Evolutionary conservation across 2,888 invertebrate genomes (phyloP), one percentile per base, ranked within the genome.

Genomic region (Andrena flavipes): DNA sequence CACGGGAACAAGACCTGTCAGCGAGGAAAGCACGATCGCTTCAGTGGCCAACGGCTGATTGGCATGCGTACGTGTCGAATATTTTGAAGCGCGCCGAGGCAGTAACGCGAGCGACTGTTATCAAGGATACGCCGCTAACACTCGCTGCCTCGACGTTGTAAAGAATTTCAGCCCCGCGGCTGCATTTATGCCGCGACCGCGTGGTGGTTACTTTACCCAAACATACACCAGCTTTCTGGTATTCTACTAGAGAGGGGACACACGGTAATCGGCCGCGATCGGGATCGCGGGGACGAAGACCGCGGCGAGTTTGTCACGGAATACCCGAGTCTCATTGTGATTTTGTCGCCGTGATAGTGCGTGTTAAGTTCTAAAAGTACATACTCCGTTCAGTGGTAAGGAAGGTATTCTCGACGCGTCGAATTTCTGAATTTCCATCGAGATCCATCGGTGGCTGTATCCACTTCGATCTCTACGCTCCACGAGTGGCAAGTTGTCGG

Each of bases 401-500:
- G 29, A n/a, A n/a, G 54, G 42, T 23, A 60, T 42, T 16, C 30
- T 60, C 23, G 13, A 7, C 16, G 33, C 23, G 13, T 35, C 63
- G 33, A 8, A 33, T 33, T 42, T 42, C 35, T 7, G 30, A n/a
- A 42, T 64, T 23, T 42, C 26, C 64, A 26, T 42, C 42, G 42
- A 26, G 20, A 35, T 13, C 20, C 33, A 20, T 63, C 20, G 35
- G 4, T 1, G 0, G 62, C 4, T 33, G 62, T 63, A 35, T 7
- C 33, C n/a, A 10, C 33, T 4, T 13, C 4, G n/a, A 13, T 0
- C 35, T 63, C 10, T 2, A 23, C 23, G 49, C 20, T 62, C 30
- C 8, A 29, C 60, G 59, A 29, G 51, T 2, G 51, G 23, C 51
- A 67, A 67, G 62, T 78, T 74, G 16, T 16, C 42, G 62, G 10